A percentile compares a stretch with the other conserved stretches of the same genome.
Evolutionary conservation across 2,888 invertebrate genomes (phyloP).

Genomic region (Zhengitettix transpicula): DNA sequence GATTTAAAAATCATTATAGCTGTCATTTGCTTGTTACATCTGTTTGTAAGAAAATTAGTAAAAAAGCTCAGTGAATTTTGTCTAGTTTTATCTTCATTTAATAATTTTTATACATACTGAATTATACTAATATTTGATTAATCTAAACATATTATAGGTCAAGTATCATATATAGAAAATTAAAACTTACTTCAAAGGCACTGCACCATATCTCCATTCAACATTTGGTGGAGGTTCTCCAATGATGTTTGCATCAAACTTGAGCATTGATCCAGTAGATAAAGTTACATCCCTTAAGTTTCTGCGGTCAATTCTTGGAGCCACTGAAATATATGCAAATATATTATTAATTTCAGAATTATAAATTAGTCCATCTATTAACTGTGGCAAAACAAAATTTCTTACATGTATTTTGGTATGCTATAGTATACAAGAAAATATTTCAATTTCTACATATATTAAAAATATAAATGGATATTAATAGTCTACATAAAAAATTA

Average conservation of each 20-base stretch:
- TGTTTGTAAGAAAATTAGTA: no score
- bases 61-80: no score
- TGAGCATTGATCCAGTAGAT: constrained; percentile 82
- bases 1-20: no score
- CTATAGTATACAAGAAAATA: neutral
- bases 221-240: constrained; percentile 92
- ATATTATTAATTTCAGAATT: neutral
- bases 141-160: no score
- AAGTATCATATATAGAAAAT: constrained; percentile 21
- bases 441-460: neutral
- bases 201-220: constrained; percentile 79
- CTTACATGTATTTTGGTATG: neutral
- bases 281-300: constrained; percentile 79
- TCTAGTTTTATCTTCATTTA: no score
- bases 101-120: no score
- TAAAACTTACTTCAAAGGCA: constrained; percentile 41
- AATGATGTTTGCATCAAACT: constrained; percentile 81
- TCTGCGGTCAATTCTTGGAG: constrained; percentile 89
- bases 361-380: neutral
- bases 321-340: constrained; percentile 41
- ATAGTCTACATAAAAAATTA: no score
- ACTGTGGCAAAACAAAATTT: neutral
- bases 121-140: no score
- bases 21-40: no score
- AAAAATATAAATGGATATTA: no score